phyloP scores from a whole-genome alignment of 2,888 invertebrate genomes.

The Torymus tubicola region DNA sequence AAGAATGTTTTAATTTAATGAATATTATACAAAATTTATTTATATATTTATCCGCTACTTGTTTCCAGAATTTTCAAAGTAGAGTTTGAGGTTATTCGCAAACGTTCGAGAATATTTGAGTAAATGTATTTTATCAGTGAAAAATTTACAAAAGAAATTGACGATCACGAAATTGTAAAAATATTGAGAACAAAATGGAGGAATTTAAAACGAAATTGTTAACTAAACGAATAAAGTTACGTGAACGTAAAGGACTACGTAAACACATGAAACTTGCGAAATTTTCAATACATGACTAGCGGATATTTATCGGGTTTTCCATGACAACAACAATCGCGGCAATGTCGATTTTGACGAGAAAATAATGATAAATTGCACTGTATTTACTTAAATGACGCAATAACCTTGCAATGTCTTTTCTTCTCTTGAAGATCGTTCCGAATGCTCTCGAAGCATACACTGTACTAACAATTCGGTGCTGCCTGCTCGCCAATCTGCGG shows the following conservation, averaged over 20 bases:
- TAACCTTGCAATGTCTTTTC: conserved; percentile 61
- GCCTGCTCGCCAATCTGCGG: too few relatives aligned
- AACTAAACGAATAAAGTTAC: too few relatives aligned
- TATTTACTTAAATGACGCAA: conserved; percentile 69
- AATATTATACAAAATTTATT: too few relatives aligned
- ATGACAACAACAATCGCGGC: conserved; percentile 28
- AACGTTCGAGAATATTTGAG: too few relatives aligned
- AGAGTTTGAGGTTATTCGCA: too few relatives aligned
- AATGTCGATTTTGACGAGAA: not conserved
- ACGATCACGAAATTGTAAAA: too few relatives aligned
- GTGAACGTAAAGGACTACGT: conserved; percentile 9
- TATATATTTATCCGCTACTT: too few relatives aligned
- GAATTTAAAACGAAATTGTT: too few relatives aligned
- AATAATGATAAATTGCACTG: not conserved
- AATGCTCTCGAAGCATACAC: conserved; percentile 38
- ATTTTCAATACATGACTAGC: conserved; percentile 31
- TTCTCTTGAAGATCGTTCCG: conserved; percentile 17
- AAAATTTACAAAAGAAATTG: too few relatives aligned
- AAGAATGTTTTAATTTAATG: not conserved
- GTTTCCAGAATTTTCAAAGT: too few relatives aligned
- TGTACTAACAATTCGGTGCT: not conserved
- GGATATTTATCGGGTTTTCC: conserved; percentile 50
- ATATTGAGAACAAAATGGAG: too few relatives aligned
- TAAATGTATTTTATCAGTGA: too few relatives aligned
- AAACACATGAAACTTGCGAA: not conserved